phyloP scores from a whole-genome alignment of 2,888 invertebrate species.

The Andrena praecox region DNA sequence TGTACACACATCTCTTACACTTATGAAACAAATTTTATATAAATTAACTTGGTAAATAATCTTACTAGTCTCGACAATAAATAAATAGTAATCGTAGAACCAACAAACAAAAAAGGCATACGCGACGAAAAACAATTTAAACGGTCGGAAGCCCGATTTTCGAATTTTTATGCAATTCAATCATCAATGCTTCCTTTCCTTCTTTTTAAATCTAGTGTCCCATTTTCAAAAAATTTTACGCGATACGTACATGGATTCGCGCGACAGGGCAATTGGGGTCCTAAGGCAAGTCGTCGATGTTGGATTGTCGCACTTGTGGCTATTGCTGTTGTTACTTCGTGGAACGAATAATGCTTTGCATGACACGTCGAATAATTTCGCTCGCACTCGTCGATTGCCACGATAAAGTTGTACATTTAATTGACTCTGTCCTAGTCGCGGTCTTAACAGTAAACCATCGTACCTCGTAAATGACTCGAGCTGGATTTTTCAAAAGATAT shows the following conservation, averaged over 20 bases:
- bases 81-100: neutral
- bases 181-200: neutral
- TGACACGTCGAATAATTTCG: slow-evolving; percentile 7
- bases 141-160: neutral
- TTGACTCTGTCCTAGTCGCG: slow-evolving; percentile 17
- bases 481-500: slow-evolving; percentile 23
- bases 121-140: neutral
- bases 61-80: neutral
- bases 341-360: slow-evolving; percentile 9
- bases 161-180: neutral
- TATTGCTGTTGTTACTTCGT: neutral
- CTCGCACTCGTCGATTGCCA: slow-evolving; percentile 16
- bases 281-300: slow-evolving; percentile 54
- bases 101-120: neutral
- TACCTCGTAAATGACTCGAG: slow-evolving; percentile 15
- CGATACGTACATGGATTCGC: neutral
- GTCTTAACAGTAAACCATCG: neutral
- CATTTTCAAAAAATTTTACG: neutral
- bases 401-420: slow-evolving; percentile 32
- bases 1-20: neutral
- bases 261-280: slow-evolving; percentile 20
- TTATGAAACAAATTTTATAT: neutral
- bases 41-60: slow-evolving; percentile 29
- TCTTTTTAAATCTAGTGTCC: neutral
- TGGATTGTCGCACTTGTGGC: slow-evolving; percentile 43